Base-by-base conservation (phyloP, 2,888 invertebrate species). In the Biston betularia region DNA sequence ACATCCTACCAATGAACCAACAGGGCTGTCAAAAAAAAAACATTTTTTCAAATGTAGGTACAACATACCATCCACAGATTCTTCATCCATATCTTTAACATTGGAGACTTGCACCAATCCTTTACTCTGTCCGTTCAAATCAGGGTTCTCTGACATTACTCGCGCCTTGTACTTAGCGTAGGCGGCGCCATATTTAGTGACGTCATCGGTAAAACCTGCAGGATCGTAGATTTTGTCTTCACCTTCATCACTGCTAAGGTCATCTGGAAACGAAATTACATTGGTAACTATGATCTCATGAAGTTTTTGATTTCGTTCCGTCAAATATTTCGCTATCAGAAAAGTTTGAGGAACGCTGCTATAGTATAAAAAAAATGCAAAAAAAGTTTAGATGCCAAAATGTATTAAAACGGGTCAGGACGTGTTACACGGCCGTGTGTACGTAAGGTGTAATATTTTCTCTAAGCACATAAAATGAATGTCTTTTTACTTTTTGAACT, bases 81-180 rank as follows among this genome's bases (percentile, higher is more conserved):
- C 85, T 15, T 85, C 85, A 48, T 86, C 85, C 12, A 83, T 64
- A 3, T 85, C 82, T 50, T 83, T 84, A 0, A 84, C 70, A 33
- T 70, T 79, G 0, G 76, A 70, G 56, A 80, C 84, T 11, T 89
- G 88, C 5, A 93, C 77, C 7, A 88, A 78, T 2, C 75, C 84
- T 40, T 70, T 83, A 9, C 75, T 82, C 6, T 81, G 40, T 4
- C 38, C 73, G 0, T 72, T 55, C 1, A 83, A 24, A 11, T 82
- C 79, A 0, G 83, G 76, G 8, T 86, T 79, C 65, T 89, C 86
- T 1, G 80, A 57, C 6, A 90, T 55, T 0, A 94, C 85, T 67
- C 85, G 94, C 0, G 95, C 95, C 83, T 95, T 96, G 78, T 96
- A 97, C 68, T 94, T 94, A 0, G 96, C 96, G 75, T 96, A 97